Base-by-base conservation (phyloP, 2,888 invertebrate species). In the Drosophila koepferae region DNA sequence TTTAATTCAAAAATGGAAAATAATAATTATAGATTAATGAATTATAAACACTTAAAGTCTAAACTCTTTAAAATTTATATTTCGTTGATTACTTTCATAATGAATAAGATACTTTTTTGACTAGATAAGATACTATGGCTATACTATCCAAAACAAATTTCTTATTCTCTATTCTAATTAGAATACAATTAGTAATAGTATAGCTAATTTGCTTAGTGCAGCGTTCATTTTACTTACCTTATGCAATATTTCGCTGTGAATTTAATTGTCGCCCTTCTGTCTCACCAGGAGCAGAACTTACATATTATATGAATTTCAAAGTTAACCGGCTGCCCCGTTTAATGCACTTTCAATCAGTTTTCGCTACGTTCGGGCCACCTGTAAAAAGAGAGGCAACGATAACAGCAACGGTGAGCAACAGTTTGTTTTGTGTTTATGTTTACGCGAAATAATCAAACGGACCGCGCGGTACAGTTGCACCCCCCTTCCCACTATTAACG, bases 371-470 rank as follows among this genome's bases (percentile, higher is more conserved):
- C 62, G 56, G 70, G 67, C 68, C 87, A 85, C 84, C 86, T 86
- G 89, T 74, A 70, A 78, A 70, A 71, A 73, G 73, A 86, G 80
- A 75, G 74, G 56, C 72, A 72, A 58, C 74, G 70, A 80, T 82
- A 82, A 80, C 63, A 79, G 38, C 72, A 73, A 49, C 63, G 48
- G 77, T 70, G 82, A 84, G 85, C 85, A 85, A 85, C 85, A 85
- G 85, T 85, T 85, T 85, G 85, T 85, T 89, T 84, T 77, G 68
- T 85, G 87, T 85, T 85, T 84, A 86, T 85, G 85, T 85, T 85
- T 89, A 84, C 85, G 89, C 89, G 89, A 86, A 89, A 89, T 81
- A 80, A 81, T 83, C 87, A 89, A 86, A 89, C 85, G 74, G 63
- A 69, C 80, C 80, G 89, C 87, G 83, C 72, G 73, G 89, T 86